These are phyloP conservation scores for Pangasius sanitwongsei DNA, from an alignment of 2,797 vertebrate genomes.

Conservation along the genomic window DNA sequence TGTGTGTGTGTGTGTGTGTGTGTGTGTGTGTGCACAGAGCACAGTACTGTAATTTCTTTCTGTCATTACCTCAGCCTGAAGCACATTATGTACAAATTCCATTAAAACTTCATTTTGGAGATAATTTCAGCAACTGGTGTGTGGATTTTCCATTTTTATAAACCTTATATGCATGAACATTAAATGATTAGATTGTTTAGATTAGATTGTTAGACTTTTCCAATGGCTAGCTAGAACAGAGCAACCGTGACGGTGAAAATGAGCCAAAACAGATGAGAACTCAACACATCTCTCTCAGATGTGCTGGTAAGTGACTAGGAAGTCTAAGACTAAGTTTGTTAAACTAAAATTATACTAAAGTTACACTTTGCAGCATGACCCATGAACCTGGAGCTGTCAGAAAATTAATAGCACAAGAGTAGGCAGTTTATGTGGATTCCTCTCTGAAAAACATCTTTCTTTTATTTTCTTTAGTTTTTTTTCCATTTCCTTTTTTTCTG, in stretches of 20 bases:
- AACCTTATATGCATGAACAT: not conserved
- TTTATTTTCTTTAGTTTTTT: not conserved
- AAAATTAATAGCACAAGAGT: not conserved
- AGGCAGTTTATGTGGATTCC: not conserved
- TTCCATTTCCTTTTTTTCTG: not conserved
- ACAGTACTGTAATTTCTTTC: slow-evolving; percentile 20
- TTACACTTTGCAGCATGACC: not conserved
- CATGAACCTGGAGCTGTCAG: not conserved
- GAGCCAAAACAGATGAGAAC: not conserved
- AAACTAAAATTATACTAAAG: not conserved
- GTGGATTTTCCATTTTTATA: not conserved
- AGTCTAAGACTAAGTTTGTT: not conserved
- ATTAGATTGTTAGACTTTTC: not conserved
- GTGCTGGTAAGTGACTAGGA: not conserved
- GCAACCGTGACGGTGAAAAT: not conserved
- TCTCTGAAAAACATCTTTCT: not conserved
- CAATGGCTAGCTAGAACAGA: not conserved
- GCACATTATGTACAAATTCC: not conserved
- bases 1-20: not conserved
- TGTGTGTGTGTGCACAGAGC: not conserved
- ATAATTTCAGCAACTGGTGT: not conserved
- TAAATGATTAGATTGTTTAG: not conserved
- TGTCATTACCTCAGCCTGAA: slow-evolving; percentile 34
- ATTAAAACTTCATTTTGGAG: slow-evolving; percentile 14
- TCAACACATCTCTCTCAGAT: not conserved